Evolutionary conservation across 1,140 invertebrate species (phyloP).

Genomic region (Muscidifurax raptorellus): DNA sequence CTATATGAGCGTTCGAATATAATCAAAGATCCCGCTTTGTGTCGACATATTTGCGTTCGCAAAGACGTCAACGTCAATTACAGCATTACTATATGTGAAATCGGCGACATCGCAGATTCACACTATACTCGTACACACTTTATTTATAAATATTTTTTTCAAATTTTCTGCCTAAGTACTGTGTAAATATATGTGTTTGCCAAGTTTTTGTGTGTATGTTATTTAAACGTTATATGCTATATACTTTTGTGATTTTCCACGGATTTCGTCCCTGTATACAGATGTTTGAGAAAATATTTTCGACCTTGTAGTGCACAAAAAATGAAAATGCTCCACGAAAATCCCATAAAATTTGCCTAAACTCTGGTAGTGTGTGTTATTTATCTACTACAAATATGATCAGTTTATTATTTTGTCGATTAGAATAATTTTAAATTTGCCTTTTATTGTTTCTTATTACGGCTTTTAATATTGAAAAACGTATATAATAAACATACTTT

Average conservation of each 20-base stretch:
- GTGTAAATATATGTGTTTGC: not conserved
- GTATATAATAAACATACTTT: not conserved
- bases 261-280: not conserved
- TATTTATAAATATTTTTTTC: no score
- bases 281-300: not conserved
- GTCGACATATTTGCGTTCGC: no score
- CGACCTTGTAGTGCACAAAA: not conserved
- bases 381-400: not conserved
- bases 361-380: not conserved
- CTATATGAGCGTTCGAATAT: no score
- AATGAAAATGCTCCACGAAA: not conserved
- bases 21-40: no score
- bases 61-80: no score
- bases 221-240: not conserved
- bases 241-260: not conserved
- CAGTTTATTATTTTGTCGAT: not conserved
- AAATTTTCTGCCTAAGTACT: no score
- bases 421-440: not conserved
- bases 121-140: no score
- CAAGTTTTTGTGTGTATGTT: not conserved
- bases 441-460: not conserved
- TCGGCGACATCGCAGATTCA: no score
- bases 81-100: no score
- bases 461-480: not conserved
- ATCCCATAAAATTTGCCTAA: not conserved